Conservation (phyloP, 2,113 vertebrate genomes). For the Rhynchomys soricoides region DNA sequence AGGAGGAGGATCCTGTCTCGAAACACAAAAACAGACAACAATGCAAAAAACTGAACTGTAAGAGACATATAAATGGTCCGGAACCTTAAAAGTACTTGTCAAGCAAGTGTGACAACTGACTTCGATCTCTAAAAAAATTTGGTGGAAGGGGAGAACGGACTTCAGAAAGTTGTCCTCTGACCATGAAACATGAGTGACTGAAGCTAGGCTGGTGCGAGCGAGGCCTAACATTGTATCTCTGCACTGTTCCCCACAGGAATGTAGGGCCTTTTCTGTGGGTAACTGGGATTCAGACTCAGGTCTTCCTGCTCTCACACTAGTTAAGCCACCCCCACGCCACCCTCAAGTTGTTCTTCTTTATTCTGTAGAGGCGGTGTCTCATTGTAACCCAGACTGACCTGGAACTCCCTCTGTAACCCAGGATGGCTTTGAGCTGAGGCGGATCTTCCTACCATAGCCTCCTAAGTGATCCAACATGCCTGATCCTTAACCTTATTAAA, state of each 20-base stretch:
- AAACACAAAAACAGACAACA: not conserved
- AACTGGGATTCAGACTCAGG: not conserved
- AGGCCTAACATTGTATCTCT: not conserved
- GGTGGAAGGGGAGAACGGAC: not conserved
- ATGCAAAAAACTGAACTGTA: not conserved
- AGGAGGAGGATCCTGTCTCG: not conserved
- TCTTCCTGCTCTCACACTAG: not conserved
- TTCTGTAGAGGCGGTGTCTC: not conserved
- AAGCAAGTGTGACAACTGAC: not conserved
- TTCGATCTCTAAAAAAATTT: not conserved
- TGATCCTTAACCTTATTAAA: not conserved
- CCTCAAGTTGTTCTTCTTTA: not conserved
- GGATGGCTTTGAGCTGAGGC: not conserved
- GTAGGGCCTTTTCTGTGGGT: not conserved
- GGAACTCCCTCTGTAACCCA: not conserved
- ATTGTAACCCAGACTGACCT: not conserved
- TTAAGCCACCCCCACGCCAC: not conserved
- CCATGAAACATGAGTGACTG: too few relatives aligned
- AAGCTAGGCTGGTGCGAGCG: not conserved
- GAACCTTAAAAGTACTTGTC: not conserved
- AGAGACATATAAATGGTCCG: not conserved
- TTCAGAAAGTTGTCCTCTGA: not conserved
- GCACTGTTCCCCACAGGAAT: not conserved
- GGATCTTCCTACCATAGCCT: too few relatives aligned
- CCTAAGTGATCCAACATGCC: not conserved